Evolutionary conservation across 2,113 vertebrate genomes (phyloP).

Genomic region (Pycnonotus jocosus): DNA sequence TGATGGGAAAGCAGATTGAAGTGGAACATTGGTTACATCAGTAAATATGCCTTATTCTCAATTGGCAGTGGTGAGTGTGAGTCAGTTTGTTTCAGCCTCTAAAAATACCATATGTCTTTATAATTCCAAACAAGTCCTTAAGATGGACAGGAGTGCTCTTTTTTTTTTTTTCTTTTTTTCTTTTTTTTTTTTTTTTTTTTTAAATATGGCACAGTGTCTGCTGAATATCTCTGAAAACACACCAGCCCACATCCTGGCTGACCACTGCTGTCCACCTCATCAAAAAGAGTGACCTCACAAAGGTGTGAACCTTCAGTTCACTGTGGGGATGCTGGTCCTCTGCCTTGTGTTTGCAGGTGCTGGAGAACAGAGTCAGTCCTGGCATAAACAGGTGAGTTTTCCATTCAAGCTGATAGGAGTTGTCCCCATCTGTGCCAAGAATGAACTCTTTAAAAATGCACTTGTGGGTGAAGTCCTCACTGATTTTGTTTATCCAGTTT

Average conservation of each 20-base stretch:
- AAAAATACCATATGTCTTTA: constrained; percentile 60
- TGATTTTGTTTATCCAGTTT: constrained; percentile 22
- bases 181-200: background rate
- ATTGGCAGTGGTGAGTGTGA: constrained; percentile 52
- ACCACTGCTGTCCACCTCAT: background rate
- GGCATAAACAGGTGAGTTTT: constrained; percentile 30
- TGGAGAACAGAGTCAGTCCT: constrained; percentile 4
- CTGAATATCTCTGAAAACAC: background rate
- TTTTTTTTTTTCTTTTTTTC: background rate
- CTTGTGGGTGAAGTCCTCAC: background rate
- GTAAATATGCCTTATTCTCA: constrained; percentile 58
- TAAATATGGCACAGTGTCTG: background rate
- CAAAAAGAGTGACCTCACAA: background rate
- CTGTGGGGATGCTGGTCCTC: background rate
- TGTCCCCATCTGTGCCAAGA: background rate
- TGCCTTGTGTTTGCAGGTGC: background rate
- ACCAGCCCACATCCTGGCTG: background rate
- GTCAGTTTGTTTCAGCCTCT: constrained; percentile 65
- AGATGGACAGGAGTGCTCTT: background rate
- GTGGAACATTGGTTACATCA: constrained; percentile 59
- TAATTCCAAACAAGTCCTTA: constrained; percentile 45
- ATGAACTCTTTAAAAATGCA: background rate
- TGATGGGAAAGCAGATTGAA: constrained; percentile 43
- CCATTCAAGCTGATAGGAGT: background rate
- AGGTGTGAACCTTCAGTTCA: background rate